Conservation (phyloP, 2,888 invertebrate species). For the Drosophila quasianomalipes region DNA sequence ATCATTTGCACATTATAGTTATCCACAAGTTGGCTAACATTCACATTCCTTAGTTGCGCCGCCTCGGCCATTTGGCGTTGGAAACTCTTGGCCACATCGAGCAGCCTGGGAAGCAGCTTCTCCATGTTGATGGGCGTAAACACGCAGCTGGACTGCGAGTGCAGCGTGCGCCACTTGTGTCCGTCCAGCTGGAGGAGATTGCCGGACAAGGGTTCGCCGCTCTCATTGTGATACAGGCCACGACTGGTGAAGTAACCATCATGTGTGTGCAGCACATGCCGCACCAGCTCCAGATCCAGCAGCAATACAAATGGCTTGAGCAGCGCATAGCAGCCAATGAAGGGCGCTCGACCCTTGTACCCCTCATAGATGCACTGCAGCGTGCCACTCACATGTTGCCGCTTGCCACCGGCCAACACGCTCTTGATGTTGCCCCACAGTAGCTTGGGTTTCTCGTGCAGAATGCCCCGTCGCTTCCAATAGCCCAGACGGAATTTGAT, state of each 20-base stretch:
- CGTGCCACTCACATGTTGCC: slow-evolving; percentile 68
- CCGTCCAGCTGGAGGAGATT: slow-evolving; percentile 85
- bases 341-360: slow-evolving; percentile 78
- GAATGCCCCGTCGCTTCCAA: slow-evolving; percentile 83
- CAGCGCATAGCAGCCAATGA: slow-evolving; percentile 82
- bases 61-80: slow-evolving; percentile 69
- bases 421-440: slow-evolving; percentile 78
- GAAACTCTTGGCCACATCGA: slow-evolving; percentile 61
- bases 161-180: slow-evolving; percentile 83
- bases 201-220: slow-evolving; percentile 83
- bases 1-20: slow-evolving; percentile 86
- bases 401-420: slow-evolving; percentile 66
- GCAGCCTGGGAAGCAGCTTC: slow-evolving; percentile 71
- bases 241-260: slow-evolving; percentile 81
- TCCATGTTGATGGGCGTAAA: slow-evolving; percentile 77
- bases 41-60: slow-evolving; percentile 49
- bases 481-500: slow-evolving; percentile 71
- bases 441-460: slow-evolving; percentile 80
- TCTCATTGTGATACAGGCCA: slow-evolving; percentile 79
- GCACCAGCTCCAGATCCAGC: slow-evolving; percentile 82
- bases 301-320: slow-evolving; percentile 77
- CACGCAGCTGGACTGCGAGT: slow-evolving; percentile 72
- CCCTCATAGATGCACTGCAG: slow-evolving; percentile 71
- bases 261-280: slow-evolving; percentile 77
- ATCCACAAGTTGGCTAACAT: slow-evolving; percentile 85